phyloP scores from a whole-genome alignment of 1,140 invertebrate genomes.

The Trachymyrmex septentrionalis region DNA sequence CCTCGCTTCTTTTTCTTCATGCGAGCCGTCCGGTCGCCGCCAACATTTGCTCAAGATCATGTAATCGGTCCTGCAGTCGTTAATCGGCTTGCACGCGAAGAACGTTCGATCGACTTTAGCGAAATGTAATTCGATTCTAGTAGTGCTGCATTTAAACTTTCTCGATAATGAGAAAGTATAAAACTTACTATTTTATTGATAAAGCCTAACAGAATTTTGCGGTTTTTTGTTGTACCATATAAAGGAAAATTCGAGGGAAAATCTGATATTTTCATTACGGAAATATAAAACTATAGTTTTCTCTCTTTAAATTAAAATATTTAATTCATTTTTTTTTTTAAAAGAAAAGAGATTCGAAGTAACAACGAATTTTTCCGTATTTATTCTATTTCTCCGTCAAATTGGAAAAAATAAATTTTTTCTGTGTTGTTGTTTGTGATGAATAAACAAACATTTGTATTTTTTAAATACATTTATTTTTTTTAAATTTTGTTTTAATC shows the following conservation, averaged over 20 bases:
- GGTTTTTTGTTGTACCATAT: neutral
- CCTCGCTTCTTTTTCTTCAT: neutral
- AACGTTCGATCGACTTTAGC: neutral
- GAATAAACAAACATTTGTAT: neutral
- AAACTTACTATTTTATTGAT: neutral
- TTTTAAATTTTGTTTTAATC: neutral
- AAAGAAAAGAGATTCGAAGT: neutral
- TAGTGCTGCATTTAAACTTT: slow-evolving; percentile 18
- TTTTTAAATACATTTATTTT: neutral
- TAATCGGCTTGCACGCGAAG: neutral
- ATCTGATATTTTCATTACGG: neutral
- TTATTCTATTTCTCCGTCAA: neutral
- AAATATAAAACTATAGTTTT: neutral
- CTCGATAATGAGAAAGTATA: neutral
- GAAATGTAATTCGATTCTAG: neutral
- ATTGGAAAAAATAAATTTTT: slow-evolving; percentile 23
- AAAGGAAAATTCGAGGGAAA: neutral
- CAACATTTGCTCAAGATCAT: slow-evolving; percentile 22
- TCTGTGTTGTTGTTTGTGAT: neutral
- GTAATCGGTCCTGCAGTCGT: slow-evolving; percentile 27
- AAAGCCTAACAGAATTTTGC: neutral
- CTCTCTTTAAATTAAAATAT: neutral
- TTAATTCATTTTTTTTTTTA: neutral
- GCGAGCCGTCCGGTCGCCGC: neutral
- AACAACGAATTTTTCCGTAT: neutral